Percentiles rank a stretch among this genome's conserved stretches.
Evolutionary conservation across 2,888 invertebrate species (phyloP).

Genomic region (Clepsis dumicolana): DNA sequence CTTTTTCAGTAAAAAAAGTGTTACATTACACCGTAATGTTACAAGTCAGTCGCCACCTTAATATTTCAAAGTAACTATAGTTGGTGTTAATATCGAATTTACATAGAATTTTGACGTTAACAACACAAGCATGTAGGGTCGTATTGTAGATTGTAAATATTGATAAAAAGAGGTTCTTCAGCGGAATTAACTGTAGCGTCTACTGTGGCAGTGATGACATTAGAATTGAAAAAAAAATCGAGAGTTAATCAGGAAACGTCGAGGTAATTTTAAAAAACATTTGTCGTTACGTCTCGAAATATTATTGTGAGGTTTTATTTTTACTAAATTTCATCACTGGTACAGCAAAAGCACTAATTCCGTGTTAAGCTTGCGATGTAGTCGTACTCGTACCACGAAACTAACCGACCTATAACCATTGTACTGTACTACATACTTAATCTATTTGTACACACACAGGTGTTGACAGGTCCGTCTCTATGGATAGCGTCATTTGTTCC

Average conservation of each 20-base stretch:
- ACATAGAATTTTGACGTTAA: background rate
- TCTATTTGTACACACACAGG: constrained; percentile 78
- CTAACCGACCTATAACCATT: constrained; percentile 55
- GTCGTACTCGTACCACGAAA: constrained; percentile 56
- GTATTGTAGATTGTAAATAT: constrained; percentile 29
- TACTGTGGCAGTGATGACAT: constrained; percentile 6
- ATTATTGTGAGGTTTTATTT: background rate
- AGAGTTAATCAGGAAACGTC: too few species aligned
- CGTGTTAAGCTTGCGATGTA: constrained; percentile 68
- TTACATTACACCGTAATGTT: too few species aligned
- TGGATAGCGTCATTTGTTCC: constrained; percentile 71
- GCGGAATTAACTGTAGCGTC: constrained; percentile 66
- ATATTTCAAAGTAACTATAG: too few species aligned
- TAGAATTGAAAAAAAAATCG: too few species aligned
- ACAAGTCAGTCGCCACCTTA: too few species aligned
- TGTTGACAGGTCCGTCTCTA: constrained; percentile 76
- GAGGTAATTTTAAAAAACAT: too few species aligned
- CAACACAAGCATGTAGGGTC: constrained; percentile 19
- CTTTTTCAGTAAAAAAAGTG: too few species aligned
- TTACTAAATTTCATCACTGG: background rate
- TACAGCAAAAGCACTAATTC: constrained; percentile 67
- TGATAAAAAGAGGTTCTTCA: constrained; percentile 29
- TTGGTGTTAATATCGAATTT: constrained; percentile 14
- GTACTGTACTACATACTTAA: constrained; percentile 43
- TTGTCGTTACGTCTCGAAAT: too few species aligned